phyloP scores from a whole-genome alignment of 2,797 vertebrate species.

The Taeniopygia guttata region DNA sequence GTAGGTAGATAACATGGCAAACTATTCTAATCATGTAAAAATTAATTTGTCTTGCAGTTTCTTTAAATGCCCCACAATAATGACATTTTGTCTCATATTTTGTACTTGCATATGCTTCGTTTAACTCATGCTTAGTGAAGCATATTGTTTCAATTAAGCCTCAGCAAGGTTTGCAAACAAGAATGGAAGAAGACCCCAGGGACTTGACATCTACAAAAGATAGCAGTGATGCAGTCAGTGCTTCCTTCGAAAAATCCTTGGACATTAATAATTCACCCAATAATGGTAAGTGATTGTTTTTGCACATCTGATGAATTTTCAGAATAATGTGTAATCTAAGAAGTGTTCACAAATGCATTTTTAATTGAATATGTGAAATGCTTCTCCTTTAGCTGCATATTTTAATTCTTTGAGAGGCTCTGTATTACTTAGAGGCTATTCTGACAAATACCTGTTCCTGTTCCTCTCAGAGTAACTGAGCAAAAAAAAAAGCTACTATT shows the following conservation, averaged over 20 bases:
- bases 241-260: slow-evolving; percentile 8
- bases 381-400: not conserved
- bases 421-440: not conserved
- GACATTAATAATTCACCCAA: not conserved
- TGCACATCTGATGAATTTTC: not conserved
- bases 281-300: slow-evolving; percentile 20
- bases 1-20: not conserved
- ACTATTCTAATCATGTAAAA: not conserved
- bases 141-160: slow-evolving; percentile 62
- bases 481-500: not conserved
- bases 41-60: not conserved
- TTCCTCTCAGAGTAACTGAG: not conserved
- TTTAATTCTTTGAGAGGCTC: not conserved
- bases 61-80: slow-evolving; percentile 12
- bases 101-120: not conserved
- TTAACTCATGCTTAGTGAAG: slow-evolving; percentile 46
- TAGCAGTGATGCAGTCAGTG: not conserved
- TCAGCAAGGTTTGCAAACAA: slow-evolving; percentile 50
- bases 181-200: slow-evolving; percentile 17
- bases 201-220: slow-evolving; percentile 12
- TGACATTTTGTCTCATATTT: slow-evolving; percentile 19
- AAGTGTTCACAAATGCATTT: not conserved
- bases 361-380: not conserved
- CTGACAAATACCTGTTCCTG: not conserved
- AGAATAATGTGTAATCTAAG: not conserved